phyloP scores from a whole-genome alignment of 1,140 invertebrate species.

The Drosophila asahinai region DNA sequence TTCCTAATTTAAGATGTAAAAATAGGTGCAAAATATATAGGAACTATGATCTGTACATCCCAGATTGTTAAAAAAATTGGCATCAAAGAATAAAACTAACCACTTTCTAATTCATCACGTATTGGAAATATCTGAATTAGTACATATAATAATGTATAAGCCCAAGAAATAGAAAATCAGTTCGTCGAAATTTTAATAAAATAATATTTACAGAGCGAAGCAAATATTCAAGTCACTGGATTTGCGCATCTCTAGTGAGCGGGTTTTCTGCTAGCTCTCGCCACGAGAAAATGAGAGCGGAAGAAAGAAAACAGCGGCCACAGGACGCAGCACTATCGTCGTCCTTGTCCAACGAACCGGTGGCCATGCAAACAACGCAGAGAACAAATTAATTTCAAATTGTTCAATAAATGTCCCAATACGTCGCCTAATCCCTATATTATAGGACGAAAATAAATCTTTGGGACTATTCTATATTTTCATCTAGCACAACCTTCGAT shows the following conservation, averaged over 20 bases:
- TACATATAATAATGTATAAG: background rate
- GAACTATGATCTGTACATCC: no score
- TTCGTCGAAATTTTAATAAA: background rate
- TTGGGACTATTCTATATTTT: background rate
- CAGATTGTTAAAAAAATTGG: background rate
- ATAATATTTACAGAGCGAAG: background rate
- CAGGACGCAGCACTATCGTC: conserved; percentile 39
- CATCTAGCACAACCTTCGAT: conserved; percentile 1
- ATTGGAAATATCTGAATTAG: background rate
- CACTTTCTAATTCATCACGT: background rate
- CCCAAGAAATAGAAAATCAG: background rate
- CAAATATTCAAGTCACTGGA: background rate
- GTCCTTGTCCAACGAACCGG: conserved; percentile 49
- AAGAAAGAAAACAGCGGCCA: conserved; percentile 37
- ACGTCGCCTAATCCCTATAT: background rate
- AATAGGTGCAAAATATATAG: no score
- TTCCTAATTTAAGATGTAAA: no score
- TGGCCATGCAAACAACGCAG: conserved; percentile 44
- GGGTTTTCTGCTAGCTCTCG: conserved; percentile 17
- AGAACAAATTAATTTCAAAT: conserved; percentile 38
- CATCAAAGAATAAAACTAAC: background rate
- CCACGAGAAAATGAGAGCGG: conserved; percentile 10
- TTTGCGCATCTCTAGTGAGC: conserved; percentile 26
- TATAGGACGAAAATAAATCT: background rate
- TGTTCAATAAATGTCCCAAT: conserved; percentile 12